Evolutionary conservation across 2,797 vertebrate species (phyloP).

Genomic region (Neomorphus geoffroyi): DNA sequence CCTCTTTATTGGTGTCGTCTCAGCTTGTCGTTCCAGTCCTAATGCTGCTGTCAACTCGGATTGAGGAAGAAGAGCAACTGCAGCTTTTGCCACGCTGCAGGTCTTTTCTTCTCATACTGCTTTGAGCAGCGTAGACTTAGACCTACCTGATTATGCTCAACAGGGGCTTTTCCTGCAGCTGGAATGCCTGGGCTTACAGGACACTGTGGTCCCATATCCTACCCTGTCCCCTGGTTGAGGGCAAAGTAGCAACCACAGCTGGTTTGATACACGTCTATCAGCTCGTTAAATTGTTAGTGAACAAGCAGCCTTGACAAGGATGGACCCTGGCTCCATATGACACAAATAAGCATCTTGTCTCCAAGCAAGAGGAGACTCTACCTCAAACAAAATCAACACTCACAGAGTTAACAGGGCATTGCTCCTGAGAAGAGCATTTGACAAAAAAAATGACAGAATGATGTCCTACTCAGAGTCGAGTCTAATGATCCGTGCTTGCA

Average conservation of each 20-base stretch:
- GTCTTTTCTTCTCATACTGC: neutral
- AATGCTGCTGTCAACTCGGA: neutral
- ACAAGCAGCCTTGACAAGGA: neutral
- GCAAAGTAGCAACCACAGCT: neutral
- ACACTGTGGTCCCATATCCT: neutral
- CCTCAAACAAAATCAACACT: neutral
- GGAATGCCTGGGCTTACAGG: accelerated
- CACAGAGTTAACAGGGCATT: neutral
- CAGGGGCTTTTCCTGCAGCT: neutral
- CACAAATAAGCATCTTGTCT: neutral
- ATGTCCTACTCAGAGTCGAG: neutral
- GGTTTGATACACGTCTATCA: neutral
- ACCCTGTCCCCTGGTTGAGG: neutral
- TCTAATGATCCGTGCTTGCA: neutral
- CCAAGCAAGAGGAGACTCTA: neutral
- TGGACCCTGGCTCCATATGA: neutral
- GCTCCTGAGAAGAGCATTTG: neutral
- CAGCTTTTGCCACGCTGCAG: neutral
- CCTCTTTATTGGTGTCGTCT: neutral
- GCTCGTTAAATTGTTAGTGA: neutral
- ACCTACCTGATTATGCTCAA: neutral
- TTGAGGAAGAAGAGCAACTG: neutral
- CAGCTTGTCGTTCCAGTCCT: neutral
- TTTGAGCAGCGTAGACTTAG: neutral
- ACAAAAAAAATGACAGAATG: slow-evolving; percentile 7